phyloP scores from a whole-genome alignment of 2,797 vertebrate species.

The Silurus aristotelis region DNA sequence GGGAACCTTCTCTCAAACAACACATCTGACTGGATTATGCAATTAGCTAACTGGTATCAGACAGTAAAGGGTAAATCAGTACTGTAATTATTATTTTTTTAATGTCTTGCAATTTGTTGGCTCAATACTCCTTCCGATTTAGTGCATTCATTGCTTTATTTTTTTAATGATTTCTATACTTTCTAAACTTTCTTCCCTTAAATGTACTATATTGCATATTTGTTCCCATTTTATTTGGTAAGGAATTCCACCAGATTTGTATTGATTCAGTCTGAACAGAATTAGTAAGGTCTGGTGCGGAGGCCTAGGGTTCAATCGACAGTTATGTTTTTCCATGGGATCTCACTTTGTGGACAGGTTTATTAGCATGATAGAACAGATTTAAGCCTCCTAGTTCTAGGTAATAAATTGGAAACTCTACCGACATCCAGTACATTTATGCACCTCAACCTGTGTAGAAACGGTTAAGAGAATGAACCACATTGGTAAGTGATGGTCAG shows the following conservation, averaged over 20 bases:
- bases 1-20: neutral
- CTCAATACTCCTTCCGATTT: neutral
- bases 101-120: neutral
- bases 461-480: neutral
- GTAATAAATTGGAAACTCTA: neutral
- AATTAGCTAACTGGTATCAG: neutral
- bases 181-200: neutral
- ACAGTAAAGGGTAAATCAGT: neutral
- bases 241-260: neutral
- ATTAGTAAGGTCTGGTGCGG: neutral
- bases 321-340: too few species aligned
- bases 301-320: neutral
- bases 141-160: neutral
- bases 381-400: neutral
- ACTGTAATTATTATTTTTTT: neutral
- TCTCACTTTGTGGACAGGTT: neutral
- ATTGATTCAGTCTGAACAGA: neutral
- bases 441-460: neutral
- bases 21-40: neutral
- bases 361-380: neutral
- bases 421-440: neutral
- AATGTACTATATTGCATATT: neutral
- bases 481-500: neutral
- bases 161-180: neutral
- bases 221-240: neutral